Conservation (phyloP, 2,888 invertebrate species). For the Patella caerulea region DNA sequence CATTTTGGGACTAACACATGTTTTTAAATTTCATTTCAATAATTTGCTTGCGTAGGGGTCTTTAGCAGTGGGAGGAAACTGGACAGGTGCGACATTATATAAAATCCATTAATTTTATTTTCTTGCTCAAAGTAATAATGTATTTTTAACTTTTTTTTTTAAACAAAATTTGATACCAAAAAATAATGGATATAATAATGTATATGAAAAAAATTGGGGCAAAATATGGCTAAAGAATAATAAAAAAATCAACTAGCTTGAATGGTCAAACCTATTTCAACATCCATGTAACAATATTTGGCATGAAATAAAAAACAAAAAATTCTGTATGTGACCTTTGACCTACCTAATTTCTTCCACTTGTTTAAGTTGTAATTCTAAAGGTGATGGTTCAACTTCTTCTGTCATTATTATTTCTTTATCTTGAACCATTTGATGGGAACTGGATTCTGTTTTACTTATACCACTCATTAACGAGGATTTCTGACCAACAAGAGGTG, state of each 20-base stretch:
- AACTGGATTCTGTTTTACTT: constrained; percentile 26
- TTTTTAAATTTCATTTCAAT: too few species aligned
- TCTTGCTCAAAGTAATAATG: too few species aligned
- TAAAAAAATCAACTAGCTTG: too few species aligned
- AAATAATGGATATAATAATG: background rate
- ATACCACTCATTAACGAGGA: constrained; percentile 37
- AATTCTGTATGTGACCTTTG: too few species aligned
- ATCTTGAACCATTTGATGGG: constrained; percentile 23
- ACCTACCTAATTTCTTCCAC: constrained; percentile 63
- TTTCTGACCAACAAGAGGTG: constrained; percentile 39
- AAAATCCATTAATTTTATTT: too few species aligned
- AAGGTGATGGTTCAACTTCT: constrained; percentile 48
- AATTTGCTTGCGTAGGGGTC: too few species aligned
- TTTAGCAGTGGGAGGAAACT: too few species aligned
- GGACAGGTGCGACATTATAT: too few species aligned
- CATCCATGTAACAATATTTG: too few species aligned
- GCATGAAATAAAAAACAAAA: too few species aligned
- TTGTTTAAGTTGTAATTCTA: constrained; percentile 55
- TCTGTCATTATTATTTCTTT: constrained; percentile 36
- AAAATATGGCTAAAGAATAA: background rate
- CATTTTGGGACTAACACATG: too few species aligned
- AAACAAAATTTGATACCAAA: background rate
- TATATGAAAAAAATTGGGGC: background rate
- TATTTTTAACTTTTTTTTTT: background rate
- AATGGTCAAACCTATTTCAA: too few species aligned